Evolutionary conservation across 2,797 vertebrate genomes (phyloP).

Genomic region (Falco concolor): DNA sequence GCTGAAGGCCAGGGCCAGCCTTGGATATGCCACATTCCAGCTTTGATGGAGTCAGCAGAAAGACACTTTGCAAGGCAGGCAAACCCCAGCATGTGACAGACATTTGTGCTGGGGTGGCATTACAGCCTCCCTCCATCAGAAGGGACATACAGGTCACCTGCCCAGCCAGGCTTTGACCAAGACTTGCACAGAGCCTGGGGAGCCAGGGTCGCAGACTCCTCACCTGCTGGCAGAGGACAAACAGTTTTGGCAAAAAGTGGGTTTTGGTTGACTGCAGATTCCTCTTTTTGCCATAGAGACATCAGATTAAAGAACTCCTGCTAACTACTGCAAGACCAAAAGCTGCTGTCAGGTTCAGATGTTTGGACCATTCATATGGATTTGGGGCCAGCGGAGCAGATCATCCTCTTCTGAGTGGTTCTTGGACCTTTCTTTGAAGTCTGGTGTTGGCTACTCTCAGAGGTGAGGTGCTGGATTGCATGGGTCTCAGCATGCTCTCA

Average conservation of each 20-base stretch:
- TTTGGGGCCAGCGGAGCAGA: neutral
- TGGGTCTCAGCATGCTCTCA: neutral
- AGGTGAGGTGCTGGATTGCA: neutral
- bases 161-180: neutral
- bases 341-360: neutral
- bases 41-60: neutral
- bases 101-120: fast-evolving
- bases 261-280: neutral
- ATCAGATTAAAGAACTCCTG: neutral
- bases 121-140: neutral
- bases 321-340: neutral
- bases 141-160: neutral
- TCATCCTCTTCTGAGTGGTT: neutral
- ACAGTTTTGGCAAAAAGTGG: neutral
- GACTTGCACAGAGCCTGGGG: neutral
- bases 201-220: neutral
- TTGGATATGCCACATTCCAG: neutral
- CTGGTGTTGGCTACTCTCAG: neutral
- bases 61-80: neutral
- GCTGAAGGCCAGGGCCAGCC: neutral
- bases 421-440: neutral
- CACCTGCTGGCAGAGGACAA: neutral
- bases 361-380: neutral
- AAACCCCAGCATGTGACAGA: neutral
- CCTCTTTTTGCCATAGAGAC: neutral